Percentiles rank a stretch among this genome's conserved stretches.
Conservation (phyloP, 2,797 vertebrate species). For the Vireo griseus region DNA sequence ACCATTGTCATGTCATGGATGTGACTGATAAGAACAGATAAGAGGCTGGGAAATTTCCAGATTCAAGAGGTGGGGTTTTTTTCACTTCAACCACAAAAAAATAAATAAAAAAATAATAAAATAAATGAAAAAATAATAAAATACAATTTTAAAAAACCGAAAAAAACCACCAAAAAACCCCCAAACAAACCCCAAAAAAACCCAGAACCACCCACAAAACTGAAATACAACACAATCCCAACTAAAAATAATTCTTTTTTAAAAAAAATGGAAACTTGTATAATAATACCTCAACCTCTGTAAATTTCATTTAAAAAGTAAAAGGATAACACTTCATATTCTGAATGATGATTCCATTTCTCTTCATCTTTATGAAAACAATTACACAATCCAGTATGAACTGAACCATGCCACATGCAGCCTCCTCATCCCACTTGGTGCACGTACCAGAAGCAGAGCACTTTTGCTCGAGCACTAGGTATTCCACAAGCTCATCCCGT, state of each 20-base stretch:
- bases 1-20: background rate
- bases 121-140: too few species aligned
- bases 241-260: background rate
- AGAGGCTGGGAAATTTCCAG: background rate
- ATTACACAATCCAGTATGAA: background rate
- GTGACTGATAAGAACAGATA: background rate
- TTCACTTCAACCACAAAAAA: background rate
- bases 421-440: background rate
- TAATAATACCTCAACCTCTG: background rate
- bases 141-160: too few species aligned
- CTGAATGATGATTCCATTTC: background rate
- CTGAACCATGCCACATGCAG: background rate
- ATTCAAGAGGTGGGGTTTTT: background rate
- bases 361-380: background rate
- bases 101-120: too few species aligned
- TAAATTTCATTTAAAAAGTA: background rate
- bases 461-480: conserved; percentile 1
- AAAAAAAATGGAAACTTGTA: fast-evolving
- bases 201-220: fast-evolving
- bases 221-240: fast-evolving
- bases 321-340: background rate
- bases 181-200: fast-evolving
- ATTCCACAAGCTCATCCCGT: conserved; percentile 24
- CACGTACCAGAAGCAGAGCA: background rate
- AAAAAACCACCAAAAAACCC: too few species aligned